A percentile compares a stretch with the other conserved stretches of the same genome.
phyloP scores from a whole-genome alignment of 2,113 vertebrate species.

The Grammomys dolichurus region DNA sequence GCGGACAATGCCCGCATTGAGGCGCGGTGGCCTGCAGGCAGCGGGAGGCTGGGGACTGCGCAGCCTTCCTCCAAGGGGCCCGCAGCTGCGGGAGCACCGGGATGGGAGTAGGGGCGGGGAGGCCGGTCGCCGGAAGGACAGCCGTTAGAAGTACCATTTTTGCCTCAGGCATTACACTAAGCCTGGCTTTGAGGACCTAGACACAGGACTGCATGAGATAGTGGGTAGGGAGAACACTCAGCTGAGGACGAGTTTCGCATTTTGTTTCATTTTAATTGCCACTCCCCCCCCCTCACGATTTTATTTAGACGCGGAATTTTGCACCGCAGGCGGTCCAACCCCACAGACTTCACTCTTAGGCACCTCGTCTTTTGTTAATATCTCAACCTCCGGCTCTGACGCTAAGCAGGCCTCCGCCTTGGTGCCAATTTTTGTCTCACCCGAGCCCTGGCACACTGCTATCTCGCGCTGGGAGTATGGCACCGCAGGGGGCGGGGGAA shows the following conservation, averaged over 20 bases:
- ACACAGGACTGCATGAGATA: background rate
- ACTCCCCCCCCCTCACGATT: background rate
- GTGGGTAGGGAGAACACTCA: background rate
- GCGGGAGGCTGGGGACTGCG: slow-evolving; percentile 81
- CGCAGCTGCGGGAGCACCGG: slow-evolving; percentile 73
- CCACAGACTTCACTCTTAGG: background rate
- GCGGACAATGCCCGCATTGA: slow-evolving; percentile 87
- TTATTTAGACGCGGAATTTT: slow-evolving; percentile 42
- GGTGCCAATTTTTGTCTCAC: background rate
- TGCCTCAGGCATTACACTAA: background rate
- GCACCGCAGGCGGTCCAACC: background rate
- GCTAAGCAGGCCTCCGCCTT: background rate
- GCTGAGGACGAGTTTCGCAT: background rate
- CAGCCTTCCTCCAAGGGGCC: slow-evolving; percentile 77
- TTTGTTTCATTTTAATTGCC: background rate
- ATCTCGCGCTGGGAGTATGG: background rate
- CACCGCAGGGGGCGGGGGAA: background rate
- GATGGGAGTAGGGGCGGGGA: slow-evolving; percentile 43
- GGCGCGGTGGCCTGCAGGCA: slow-evolving; percentile 81
- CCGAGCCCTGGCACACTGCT: background rate
- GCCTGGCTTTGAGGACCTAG: slow-evolving; percentile 31
- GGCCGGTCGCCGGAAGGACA: slow-evolving; percentile 59
- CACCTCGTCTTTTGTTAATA: background rate
- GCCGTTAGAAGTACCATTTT: slow-evolving; percentile 2
- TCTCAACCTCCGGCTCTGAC: background rate